phyloP scores from a whole-genome alignment of 2,113 vertebrate genomes.

The Nerophis lumbriciformis region DNA sequence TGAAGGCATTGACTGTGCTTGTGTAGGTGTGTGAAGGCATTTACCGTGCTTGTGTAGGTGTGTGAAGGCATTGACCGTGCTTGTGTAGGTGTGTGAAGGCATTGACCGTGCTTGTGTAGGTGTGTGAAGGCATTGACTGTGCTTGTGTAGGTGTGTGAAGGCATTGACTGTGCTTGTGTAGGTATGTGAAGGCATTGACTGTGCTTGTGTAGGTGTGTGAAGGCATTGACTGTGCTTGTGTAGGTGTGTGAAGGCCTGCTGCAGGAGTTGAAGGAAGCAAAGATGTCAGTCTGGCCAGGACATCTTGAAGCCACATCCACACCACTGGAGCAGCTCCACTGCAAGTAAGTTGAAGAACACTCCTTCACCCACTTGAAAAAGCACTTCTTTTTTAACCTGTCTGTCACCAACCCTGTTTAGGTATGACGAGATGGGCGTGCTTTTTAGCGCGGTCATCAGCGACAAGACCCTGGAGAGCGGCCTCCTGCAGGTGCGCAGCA shows the following conservation, averaged over 20 bases:
- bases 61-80: too few relatives aligned
- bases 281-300: conserved; percentile 88
- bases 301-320: conserved; percentile 78
- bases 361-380: not conserved
- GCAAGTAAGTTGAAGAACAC: conserved; percentile 70
- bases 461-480: conserved; percentile 87
- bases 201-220: conserved; percentile 81
- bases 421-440: conserved; percentile 94
- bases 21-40: too few relatives aligned
- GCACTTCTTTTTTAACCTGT: not conserved
- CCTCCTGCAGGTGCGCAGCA: conserved; percentile 82
- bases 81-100: too few relatives aligned
- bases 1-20: too few relatives aligned
- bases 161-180: too few relatives aligned
- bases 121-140: too few relatives aligned
- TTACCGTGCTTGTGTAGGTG: too few relatives aligned
- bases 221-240: conserved; percentile 44
- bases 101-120: too few relatives aligned
- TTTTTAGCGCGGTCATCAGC: conserved; percentile 81
- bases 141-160: too few relatives aligned
- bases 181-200: too few relatives aligned
- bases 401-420: conserved; percentile 56
- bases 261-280: conserved; percentile 78
- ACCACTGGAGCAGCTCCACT: conserved; percentile 81
- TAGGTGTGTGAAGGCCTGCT: conserved; percentile 89